Conservation (phyloP, 2,113 vertebrate species). For the Lichenostomus cassidix region DNA sequence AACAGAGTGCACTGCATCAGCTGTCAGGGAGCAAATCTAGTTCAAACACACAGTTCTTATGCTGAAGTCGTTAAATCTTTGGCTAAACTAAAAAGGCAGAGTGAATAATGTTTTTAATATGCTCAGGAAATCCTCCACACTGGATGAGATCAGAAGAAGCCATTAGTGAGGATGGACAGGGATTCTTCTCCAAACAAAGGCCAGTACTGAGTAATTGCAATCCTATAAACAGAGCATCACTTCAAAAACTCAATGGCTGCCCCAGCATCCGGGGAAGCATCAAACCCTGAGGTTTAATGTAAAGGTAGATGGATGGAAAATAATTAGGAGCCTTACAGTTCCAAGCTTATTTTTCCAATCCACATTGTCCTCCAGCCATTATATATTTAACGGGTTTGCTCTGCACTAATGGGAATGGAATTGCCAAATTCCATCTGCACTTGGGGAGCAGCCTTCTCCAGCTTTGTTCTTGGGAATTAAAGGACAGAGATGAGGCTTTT, state of each 20-base stretch:
- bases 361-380: background rate
- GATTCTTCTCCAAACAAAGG: slow-evolving; percentile 19
- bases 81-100: slow-evolving; percentile 27
- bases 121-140: slow-evolving; percentile 15
- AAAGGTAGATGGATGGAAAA: background rate
- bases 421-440: background rate
- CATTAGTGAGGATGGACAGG: background rate
- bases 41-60: background rate
- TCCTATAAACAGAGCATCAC: slow-evolving; percentile 2
- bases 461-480: background rate
- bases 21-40: background rate
- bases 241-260: background rate
- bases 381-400: background rate
- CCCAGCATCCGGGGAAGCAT: background rate
- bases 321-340: background rate
- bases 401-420: background rate
- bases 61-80: background rate
- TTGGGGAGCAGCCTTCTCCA: background rate
- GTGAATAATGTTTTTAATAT: slow-evolving; percentile 18
- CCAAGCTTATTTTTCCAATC: background rate
- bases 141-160: slow-evolving; percentile 12
- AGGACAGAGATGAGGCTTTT: background rate
- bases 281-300: background rate
- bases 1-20: background rate
- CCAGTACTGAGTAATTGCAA: background rate